phyloP scores from a whole-genome alignment of 2,113 vertebrate genomes.

The Hippocampus barbouri region DNA sequence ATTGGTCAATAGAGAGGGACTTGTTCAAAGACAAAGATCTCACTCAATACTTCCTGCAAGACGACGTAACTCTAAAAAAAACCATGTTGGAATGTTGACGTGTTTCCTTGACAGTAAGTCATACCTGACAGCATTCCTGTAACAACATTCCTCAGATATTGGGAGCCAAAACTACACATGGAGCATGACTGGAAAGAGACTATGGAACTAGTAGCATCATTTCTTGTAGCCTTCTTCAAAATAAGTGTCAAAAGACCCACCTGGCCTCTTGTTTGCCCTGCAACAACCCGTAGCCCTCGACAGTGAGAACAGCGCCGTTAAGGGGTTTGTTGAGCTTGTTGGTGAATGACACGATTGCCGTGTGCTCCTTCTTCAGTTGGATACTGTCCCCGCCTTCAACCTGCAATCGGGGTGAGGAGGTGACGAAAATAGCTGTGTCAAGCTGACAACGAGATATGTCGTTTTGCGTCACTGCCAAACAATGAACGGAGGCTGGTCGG shows the following conservation, averaged over 20 bases:
- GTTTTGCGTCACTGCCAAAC: neutral
- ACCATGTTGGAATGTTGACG: neutral
- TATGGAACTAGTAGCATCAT: too few relatives aligned
- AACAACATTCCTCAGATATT: conserved; percentile 22
- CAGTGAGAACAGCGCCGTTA: conserved; percentile 26
- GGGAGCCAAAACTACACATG: neutral
- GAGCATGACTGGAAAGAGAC: conserved; percentile 7
- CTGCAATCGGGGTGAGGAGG: conserved; percentile 23
- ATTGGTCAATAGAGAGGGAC: too few relatives aligned
- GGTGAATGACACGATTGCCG: conserved; percentile 39
- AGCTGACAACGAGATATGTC: neutral
- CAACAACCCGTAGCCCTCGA: conserved; percentile 53
- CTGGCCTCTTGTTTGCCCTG: conserved; percentile 36
- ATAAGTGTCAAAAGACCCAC: conserved; percentile 18
- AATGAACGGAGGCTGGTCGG: neutral
- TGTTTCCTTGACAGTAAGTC: neutral
- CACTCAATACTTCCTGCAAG: neutral
- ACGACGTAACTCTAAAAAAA: neutral
- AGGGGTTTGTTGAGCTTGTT: conserved; percentile 31
- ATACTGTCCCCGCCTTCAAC: conserved; percentile 50
- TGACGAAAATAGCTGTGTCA: neutral
- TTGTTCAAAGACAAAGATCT: neutral
- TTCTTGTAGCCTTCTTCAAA: neutral
- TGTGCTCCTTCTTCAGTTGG: conserved; percentile 25
- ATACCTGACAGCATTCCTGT: conserved; percentile 37